Conservation (phyloP, 2,113 vertebrate species). For the Monopterus albus region DNA sequence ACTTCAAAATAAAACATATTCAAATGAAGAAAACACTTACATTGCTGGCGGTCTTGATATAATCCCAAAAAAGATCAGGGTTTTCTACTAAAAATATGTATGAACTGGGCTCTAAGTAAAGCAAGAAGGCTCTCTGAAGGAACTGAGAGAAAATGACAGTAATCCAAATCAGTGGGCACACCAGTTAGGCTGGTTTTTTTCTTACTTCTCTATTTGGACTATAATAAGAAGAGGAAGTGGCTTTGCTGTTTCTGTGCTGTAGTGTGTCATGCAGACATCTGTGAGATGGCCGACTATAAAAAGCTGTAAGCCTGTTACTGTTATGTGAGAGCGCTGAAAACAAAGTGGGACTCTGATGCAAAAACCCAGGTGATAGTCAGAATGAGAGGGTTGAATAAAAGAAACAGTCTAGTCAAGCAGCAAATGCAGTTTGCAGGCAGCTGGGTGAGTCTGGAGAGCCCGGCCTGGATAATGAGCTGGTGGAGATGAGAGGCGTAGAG, state of each 20-base stretch:
- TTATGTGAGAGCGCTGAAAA: no score
- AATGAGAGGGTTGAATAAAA: no score
- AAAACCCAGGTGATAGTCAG: no score
- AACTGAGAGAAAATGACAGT: neutral
- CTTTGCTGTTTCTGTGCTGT: slow-evolving; percentile 6
- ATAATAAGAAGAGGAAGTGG: slow-evolving; percentile 65
- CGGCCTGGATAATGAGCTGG: no score
- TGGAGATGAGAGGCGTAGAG: no score
- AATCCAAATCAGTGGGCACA: neutral
- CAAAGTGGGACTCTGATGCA: no score
- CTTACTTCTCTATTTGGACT: slow-evolving; percentile 61
- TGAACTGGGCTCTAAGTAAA: neutral
- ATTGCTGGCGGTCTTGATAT: slow-evolving; percentile 22
- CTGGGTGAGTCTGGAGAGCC: no score
- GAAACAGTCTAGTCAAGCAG: no score
- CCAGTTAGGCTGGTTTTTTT: neutral
- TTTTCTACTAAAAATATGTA: neutral
- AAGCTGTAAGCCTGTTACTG: neutral
- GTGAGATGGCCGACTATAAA: neutral
- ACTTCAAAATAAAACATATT: slow-evolving; percentile 4
- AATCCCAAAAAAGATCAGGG: neutral
- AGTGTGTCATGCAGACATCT: slow-evolving; percentile 31
- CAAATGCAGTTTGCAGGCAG: no score
- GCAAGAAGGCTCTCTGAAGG: neutral
- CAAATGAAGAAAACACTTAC: slow-evolving; percentile 38